These are phyloP conservation scores for Bombyx huttoni DNA, from an alignment of 2,888 invertebrate genomes.

Conservation along the genomic window DNA sequence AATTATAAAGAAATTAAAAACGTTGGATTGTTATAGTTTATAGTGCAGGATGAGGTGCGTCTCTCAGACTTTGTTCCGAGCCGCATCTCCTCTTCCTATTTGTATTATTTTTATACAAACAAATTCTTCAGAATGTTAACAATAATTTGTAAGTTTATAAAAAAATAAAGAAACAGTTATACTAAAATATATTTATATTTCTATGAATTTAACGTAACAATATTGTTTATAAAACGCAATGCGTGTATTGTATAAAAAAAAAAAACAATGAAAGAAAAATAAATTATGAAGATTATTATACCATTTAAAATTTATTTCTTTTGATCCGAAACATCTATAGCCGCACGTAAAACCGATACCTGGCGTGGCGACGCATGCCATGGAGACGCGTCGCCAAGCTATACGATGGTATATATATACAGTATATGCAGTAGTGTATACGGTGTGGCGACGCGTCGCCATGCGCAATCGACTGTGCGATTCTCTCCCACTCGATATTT, in stretches of 20 bases:
- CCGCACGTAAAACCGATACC: constrained; percentile 1
- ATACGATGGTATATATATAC: too few relatives aligned
- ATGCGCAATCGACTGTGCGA: too few relatives aligned
- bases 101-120: constrained; percentile 68
- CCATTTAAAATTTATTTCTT: constrained; percentile 53
- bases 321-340: constrained; percentile 13
- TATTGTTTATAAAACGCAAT: constrained; percentile 65
- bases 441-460: too few relatives aligned
- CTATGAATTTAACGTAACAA: constrained; percentile 70
- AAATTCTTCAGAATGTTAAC: constrained; percentile 68
- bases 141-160: constrained; percentile 70
- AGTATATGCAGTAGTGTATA: too few relatives aligned
- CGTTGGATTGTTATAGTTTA: constrained; percentile 64
- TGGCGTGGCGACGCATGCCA: too few relatives aligned
- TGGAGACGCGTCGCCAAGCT: too few relatives aligned
- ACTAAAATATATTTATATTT: constrained; percentile 67
- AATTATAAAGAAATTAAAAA: constrained; percentile 65
- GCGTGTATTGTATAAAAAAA: constrained; percentile 64
- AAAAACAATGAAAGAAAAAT: constrained; percentile 54
- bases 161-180: constrained; percentile 64
- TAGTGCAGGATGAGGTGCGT: constrained; percentile 13
- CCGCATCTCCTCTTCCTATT: constrained; percentile 24
- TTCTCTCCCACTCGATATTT: too few relatives aligned
- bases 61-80: background rate
- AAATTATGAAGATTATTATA: constrained; percentile 72